Conservation (phyloP, 64 coral and sea anemone genomes). For the Anthopleura sola region DNA sequence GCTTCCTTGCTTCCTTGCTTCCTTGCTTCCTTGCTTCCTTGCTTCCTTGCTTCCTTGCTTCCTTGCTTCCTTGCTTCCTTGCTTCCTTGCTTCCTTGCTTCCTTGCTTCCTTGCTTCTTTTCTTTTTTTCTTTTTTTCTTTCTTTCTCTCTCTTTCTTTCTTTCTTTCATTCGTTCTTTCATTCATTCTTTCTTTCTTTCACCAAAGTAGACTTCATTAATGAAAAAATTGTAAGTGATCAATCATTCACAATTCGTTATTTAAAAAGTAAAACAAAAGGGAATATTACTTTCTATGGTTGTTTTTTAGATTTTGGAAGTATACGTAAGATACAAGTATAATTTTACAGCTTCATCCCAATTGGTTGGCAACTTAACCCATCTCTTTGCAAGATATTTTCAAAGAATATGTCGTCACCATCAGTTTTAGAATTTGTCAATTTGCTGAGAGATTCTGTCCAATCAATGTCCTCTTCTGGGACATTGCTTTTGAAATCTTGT, state of each 20-base stretch:
- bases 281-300: background rate
- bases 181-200: no score
- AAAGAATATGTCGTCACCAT: background rate
- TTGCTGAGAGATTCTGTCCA: background rate
- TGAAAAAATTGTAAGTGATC: no score
- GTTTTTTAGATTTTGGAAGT: background rate
- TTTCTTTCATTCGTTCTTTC: no score
- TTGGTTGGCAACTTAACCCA: background rate
- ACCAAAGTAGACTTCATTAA: no score
- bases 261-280: background rate
- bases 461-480: constrained; percentile 8
- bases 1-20: no score
- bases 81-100: no score
- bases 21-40: no score
- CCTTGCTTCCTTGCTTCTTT: no score
- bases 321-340: constrained; percentile 1
- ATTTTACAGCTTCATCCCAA: constrained; percentile 8
- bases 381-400: constrained; percentile 3
- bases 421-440: background rate
- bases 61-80: no score
- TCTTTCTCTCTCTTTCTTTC: no score
- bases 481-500: background rate
- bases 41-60: no score
- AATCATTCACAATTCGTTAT: background rate
- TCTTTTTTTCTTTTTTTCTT: no score